These are phyloP conservation scores for Pheosia gnoma DNA, from an alignment of 2,888 invertebrate species.

Conservation along the genomic window DNA sequence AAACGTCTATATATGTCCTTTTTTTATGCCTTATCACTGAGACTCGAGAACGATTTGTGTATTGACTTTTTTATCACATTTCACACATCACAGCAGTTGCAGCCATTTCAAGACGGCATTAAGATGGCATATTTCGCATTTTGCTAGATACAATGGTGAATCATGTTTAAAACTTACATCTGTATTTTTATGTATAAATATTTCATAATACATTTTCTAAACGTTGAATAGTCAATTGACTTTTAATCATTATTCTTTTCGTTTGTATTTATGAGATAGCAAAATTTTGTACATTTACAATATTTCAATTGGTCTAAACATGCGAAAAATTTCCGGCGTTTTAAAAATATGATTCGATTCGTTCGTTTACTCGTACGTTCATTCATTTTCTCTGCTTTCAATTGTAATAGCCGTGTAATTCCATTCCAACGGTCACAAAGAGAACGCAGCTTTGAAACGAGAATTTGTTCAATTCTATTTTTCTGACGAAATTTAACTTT, in stretches of 20 bases:
- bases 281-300: neutral
- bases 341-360: constrained; percentile 39
- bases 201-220: too few species aligned
- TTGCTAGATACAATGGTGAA: neutral
- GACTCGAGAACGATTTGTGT: neutral
- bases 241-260: too few species aligned
- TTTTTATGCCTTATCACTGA: neutral
- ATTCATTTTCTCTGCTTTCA: constrained; percentile 35
- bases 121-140: neutral
- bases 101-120: too few species aligned
- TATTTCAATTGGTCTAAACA: neutral
- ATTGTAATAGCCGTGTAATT: constrained; percentile 47
- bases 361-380: constrained; percentile 41
- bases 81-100: too few species aligned
- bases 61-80: too few species aligned
- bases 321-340: constrained; percentile 8
- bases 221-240: too few species aligned
- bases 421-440: constrained; percentile 45
- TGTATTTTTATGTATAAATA: too few species aligned
- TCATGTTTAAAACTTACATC: neutral
- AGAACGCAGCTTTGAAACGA: constrained; percentile 28
- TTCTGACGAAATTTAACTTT: constrained; percentile 32
- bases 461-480: constrained; percentile 25
- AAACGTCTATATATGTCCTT: neutral
- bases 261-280: neutral